phyloP scores from a whole-genome alignment of 1,140 invertebrate genomes.

The Apis laboriosa region DNA sequence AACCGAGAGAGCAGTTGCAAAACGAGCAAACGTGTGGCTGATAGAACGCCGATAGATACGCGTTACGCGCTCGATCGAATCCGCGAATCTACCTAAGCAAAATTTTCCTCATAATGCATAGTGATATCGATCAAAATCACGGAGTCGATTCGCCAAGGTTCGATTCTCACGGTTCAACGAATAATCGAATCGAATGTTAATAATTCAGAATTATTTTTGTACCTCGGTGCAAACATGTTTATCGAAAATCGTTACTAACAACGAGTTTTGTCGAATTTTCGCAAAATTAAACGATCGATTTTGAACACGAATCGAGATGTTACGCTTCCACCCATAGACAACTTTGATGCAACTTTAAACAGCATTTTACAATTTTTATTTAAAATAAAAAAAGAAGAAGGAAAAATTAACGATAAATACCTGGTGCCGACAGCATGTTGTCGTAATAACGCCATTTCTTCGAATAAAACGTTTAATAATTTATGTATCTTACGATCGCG shows the following conservation, averaged over 20 bases:
- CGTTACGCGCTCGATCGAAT: constrained; percentile 32
- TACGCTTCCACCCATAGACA: neutral
- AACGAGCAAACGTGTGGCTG: constrained; percentile 24
- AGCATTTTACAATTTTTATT: neutral
- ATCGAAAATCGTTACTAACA: neutral
- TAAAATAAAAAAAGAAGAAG: neutral
- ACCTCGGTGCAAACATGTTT: no score
- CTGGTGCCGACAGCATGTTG: neutral
- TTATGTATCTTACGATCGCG: neutral
- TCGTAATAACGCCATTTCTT: neutral
- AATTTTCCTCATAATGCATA: constrained; percentile 14
- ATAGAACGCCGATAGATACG: constrained; percentile 30
- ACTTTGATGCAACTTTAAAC: neutral
- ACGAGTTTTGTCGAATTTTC: neutral
- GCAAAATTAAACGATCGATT: neutral
- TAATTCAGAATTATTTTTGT: no score
- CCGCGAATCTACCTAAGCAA: constrained; percentile 38
- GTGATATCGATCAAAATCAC: constrained; percentile 30
- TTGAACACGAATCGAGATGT: neutral
- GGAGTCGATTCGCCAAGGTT: neutral
- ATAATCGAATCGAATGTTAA: no score
- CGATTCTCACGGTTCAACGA: constrained; percentile 16
- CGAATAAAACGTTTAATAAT: neutral
- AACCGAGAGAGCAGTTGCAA: constrained; percentile 21
- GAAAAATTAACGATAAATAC: neutral